Base-by-base conservation (phyloP, 2,113 vertebrate genomes). In the Willisornis vidua region DNA sequence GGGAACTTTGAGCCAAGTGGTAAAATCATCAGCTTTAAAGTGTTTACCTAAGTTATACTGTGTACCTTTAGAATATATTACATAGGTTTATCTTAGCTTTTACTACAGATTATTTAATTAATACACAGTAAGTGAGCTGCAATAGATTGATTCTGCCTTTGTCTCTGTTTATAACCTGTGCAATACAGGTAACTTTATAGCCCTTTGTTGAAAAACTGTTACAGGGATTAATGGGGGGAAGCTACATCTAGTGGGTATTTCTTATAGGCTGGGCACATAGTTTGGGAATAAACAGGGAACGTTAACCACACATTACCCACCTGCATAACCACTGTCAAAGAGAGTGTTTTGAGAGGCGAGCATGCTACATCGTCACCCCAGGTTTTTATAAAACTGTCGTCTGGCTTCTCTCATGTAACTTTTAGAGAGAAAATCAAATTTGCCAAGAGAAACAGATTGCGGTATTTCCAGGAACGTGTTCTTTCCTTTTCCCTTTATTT, bases 391-490 rank as follows among this genome's bases (percentile, higher is more conserved):
- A 82, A 93, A 72, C 26, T 49, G 61, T 88, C 1, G 2, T 79
- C 76, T 89, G 66, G 28, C 45, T 87, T 84, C 59, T 86, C 31
- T 95, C 78, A 62, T 62, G 33, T 87, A 90, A 83, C 54, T 89
- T 59, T 78, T 66, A 52, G 24, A 67, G 31, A 74, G 73, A 93
- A 94, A 94, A 95, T 93, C 51, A 84, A 78, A 90, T 83, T 92
- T 92, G 67, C 77, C 59, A 45, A 70, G 89, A 89, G 79, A 96
- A 96, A 93, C 62, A 80, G 67, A 68, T 46, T 85, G 70, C 66
- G 52, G 46, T 72, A 66, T 94, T 96, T 95, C 85, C 71, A 93
- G 61, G 79, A 91, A 80, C 16, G 37, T 70, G 54, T 35, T 73
- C 33, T 66, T 72, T 90, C 37, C 88, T 94, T 52, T 84, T 65